A percentile compares a stretch with the other conserved stretches of the same genome.
Evolutionary conservation across 2,888 invertebrate genomes (phyloP).

Genomic region (Hirtodrosophila histrioides): DNA sequence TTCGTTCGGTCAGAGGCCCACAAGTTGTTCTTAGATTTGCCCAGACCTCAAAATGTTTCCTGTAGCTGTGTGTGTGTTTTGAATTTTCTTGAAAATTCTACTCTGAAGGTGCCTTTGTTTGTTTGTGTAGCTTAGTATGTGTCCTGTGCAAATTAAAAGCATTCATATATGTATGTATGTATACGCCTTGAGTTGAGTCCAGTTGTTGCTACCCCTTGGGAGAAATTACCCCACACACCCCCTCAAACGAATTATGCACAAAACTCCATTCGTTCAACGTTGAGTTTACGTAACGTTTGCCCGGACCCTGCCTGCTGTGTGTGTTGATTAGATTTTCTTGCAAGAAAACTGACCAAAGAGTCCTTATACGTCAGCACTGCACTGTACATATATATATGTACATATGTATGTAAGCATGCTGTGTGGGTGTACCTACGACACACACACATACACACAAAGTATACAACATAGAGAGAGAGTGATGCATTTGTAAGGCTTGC

Average conservation of each 20-base stretch:
- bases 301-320: slow-evolving; percentile 45
- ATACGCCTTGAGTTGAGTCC: slow-evolving; percentile 21
- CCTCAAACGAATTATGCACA: slow-evolving; percentile 69
- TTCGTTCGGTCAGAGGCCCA: slow-evolving; percentile 21
- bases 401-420: neutral
- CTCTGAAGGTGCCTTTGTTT: slow-evolving; percentile 43
- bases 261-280: slow-evolving; percentile 64
- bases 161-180: slow-evolving; percentile 57
- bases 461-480: slow-evolving; percentile 7
- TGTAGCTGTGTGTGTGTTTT: slow-evolving; percentile 17
- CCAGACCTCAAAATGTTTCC: slow-evolving; percentile 42
- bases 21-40: slow-evolving; percentile 66
- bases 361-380: slow-evolving; percentile 67
- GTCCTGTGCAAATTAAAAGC: slow-evolving; percentile 72
- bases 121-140: slow-evolving; percentile 37
- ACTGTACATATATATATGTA: neutral
- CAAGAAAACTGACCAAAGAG: slow-evolving; percentile 80
- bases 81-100: slow-evolving; percentile 76
- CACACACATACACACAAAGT: slow-evolving; percentile 11
- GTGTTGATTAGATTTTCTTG: slow-evolving; percentile 79
- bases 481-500: slow-evolving; percentile 44
- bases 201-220: slow-evolving; percentile 51
- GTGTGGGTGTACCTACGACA: slow-evolving; percentile 53
- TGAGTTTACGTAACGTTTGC: slow-evolving; percentile 71
- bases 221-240: slow-evolving; percentile 60